These are phyloP conservation scores for Pollenia griseotomentosa DNA, from an alignment of 2,888 invertebrate genomes.

Conservation along the genomic window DNA sequence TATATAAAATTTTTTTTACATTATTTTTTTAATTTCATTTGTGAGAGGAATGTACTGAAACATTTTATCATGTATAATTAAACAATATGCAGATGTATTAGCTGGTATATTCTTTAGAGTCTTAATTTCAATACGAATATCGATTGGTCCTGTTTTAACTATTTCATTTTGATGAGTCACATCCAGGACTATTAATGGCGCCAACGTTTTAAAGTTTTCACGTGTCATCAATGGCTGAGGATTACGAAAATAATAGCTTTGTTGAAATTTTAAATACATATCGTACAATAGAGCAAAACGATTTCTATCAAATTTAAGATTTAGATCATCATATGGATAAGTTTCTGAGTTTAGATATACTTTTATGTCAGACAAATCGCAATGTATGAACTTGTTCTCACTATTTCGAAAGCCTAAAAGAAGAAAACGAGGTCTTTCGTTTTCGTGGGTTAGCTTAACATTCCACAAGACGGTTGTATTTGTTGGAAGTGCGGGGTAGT, in stretches of 20 bases:
- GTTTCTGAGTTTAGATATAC: conserved; percentile 12
- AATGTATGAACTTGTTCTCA: conserved; percentile 1
- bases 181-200: conserved; percentile 33
- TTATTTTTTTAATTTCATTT: too few relatives aligned
- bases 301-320: too few relatives aligned
- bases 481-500: conserved; percentile 50
- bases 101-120: conserved; percentile 18
- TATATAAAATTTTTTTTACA: too few relatives aligned
- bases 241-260: background rate
- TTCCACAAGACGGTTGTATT: conserved; percentile 63
- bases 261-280: too few relatives aligned
- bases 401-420: background rate
- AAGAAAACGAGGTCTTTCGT: background rate
- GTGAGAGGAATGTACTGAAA: background rate
- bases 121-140: conserved; percentile 43
- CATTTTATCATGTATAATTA: conserved; percentile 55
- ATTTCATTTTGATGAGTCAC: conserved; percentile 53
- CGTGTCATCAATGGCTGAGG: background rate
- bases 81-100: conserved; percentile 51
- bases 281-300: too few relatives aligned
- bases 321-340: background rate
- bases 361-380: conserved; percentile 10
- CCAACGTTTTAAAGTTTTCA: background rate
- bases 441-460: conserved; percentile 35
- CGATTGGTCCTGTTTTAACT: conserved; percentile 45